Evolutionary conservation across 2,797 vertebrate genomes (phyloP).

Genomic region (Liasis olivaceus): DNA sequence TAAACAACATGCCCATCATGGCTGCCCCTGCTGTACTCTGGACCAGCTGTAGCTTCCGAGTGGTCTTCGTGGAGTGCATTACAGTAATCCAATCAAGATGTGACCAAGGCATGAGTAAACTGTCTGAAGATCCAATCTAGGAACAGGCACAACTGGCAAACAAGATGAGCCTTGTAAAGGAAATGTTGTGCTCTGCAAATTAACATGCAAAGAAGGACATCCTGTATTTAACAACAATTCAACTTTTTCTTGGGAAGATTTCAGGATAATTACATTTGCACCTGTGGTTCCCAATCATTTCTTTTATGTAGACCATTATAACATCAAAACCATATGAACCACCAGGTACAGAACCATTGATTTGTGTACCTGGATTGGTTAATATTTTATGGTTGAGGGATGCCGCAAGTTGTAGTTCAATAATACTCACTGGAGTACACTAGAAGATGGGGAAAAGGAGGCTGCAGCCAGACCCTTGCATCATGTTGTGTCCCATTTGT

Average conservation of each 20-base stretch:
- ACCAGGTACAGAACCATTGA: not conserved
- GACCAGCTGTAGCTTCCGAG: not conserved
- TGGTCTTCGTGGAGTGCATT: not conserved
- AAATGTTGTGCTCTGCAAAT: fast-evolving
- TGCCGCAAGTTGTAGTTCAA: not conserved
- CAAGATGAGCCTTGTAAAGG: not conserved
- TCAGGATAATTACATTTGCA: not conserved
- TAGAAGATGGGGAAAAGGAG: too few relatives aligned
- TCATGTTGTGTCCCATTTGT: not conserved
- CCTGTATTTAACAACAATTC: not conserved
- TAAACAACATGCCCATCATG: not conserved
- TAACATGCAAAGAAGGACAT: fast-evolving
- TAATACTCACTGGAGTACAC: not conserved
- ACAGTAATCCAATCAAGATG: not conserved
- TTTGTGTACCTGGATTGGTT: not conserved
- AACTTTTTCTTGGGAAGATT: not conserved
- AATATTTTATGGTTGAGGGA: not conserved
- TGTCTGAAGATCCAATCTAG: not conserved
- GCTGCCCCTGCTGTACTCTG: not conserved
- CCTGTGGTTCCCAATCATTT: not conserved
- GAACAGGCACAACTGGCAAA: not conserved
- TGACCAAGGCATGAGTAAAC: not conserved
- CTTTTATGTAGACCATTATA: not conserved
- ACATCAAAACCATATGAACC: not conserved
- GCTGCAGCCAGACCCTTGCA: not conserved